Evolutionary conservation across 1,140 invertebrate species (phyloP), one percentile per base, ranked within the genome.

Genomic region (Arion vulgaris): DNA sequence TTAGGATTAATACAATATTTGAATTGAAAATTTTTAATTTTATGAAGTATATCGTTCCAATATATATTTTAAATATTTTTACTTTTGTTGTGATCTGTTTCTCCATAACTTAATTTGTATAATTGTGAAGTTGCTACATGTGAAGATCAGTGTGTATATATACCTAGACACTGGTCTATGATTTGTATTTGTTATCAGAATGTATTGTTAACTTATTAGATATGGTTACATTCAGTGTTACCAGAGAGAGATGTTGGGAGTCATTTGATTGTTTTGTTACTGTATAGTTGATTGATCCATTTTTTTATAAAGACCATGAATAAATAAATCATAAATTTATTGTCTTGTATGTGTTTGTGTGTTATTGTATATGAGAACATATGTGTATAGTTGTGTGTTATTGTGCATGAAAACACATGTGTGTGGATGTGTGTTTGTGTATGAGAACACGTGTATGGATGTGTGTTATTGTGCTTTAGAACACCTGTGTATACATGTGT

Each of bases 191-290:
- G 62, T 32, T 66, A 28, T 28, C 28, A 66, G 32, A 66, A 73
- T 49, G 1, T 41, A 4, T 38, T 73, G 7, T 73, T 73, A 73
- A 73, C 41, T 73, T 73, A 73, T 73, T 73, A 38, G 36, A 73
- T 38, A n/a, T 73, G 19, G 26, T 41, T 39, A 41, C 41, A 73
- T 13, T 7, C 26, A 38, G 41, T 62, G 34, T 7, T 76, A 11
- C 45, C 19, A 0, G 28, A 7, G 23, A 62, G 28, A 68, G 28
- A 79, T 38, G 32, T 39, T 32, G 19, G n/a, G 15, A 34, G 57
- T 41, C 13, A 68, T n/a, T n/a, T 57, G 26, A 39, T 28, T 57
- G 23, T 79, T 39, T 79, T 68, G 34, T 53, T 68, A 62, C 17
- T 57, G 53, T 79, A 62, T 45, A 36, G 36, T n/a, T 69, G 39